Conservation (phyloP, 1,140 invertebrate genomes). For the Lepidurus couesii region DNA sequence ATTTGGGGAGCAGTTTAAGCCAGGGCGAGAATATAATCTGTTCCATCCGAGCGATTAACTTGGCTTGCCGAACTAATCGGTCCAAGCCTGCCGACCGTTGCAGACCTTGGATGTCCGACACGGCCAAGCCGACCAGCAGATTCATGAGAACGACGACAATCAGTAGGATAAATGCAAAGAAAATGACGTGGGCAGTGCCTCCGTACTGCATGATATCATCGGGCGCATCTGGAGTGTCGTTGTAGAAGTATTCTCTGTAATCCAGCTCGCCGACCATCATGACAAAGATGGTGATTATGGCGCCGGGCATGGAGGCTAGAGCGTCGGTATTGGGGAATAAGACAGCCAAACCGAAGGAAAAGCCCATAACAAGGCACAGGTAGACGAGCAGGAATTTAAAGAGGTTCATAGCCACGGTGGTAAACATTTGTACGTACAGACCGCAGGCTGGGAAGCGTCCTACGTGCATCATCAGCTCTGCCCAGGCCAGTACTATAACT, state of each 20-base stretch:
- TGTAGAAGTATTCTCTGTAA: constrained; percentile 75
- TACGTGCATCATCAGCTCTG: constrained; percentile 77
- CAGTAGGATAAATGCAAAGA: constrained; percentile 68
- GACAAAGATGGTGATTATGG: constrained; percentile 68
- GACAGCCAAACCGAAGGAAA: constrained; percentile 69
- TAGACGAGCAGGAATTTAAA: constrained; percentile 75
- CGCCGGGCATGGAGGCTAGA: constrained; percentile 39
- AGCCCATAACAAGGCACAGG: constrained; percentile 73
- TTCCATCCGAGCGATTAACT: constrained; percentile 70
- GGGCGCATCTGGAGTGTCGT: constrained; percentile 35
- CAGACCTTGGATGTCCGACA: constrained; percentile 69
- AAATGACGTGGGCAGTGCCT: constrained; percentile 64
- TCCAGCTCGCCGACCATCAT: constrained; percentile 86
- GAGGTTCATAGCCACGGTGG: constrained; percentile 75
- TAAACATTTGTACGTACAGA: constrained; percentile 81
- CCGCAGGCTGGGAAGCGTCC: constrained; percentile 77
- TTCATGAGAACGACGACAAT: constrained; percentile 81
- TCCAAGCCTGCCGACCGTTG: constrained; percentile 73
- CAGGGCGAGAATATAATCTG: constrained; percentile 71
- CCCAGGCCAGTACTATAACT: constrained; percentile 75
- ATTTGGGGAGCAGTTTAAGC: constrained; percentile 57
- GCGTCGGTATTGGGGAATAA: constrained; percentile 29
- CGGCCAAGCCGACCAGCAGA: constrained; percentile 73
- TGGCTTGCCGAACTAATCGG: constrained; percentile 68
- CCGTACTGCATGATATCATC: constrained; percentile 47